phyloP scores from a whole-genome alignment of 2,113 vertebrate genomes.

The Xiphias gladius region DNA sequence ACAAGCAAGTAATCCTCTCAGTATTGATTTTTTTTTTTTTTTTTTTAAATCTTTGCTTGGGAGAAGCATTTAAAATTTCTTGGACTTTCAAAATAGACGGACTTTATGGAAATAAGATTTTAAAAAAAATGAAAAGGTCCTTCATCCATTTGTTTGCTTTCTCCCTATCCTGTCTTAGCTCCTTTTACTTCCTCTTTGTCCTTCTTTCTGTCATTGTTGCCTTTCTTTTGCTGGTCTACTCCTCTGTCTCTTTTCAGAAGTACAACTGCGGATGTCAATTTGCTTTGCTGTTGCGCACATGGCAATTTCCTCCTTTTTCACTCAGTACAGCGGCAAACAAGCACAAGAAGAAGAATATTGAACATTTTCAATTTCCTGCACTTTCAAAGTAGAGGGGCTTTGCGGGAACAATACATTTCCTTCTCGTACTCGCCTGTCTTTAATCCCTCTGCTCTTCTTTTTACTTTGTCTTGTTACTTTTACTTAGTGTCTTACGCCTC shows the following conservation, averaged over 20 bases:
- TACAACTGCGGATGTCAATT: not conserved
- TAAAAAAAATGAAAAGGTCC: not conserved
- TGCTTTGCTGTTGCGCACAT: not conserved
- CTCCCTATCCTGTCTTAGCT: not conserved
- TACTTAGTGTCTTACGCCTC: too few species aligned
- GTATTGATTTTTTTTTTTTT: not conserved
- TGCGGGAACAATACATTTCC: not conserved
- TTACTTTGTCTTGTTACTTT: not conserved
- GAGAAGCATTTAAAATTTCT: not conserved
- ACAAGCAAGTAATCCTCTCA: not conserved
- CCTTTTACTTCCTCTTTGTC: not conserved
- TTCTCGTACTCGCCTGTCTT: not conserved
- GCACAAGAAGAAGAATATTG: not conserved
- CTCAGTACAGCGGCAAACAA: conserved; percentile 3
- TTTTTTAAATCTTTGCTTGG: not conserved
- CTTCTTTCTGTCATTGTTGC: not conserved
- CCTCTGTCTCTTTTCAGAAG: not conserved
- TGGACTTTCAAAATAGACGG: not conserved
- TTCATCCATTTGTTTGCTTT: not conserved
- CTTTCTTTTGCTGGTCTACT: not conserved
- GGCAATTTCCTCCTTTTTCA: not conserved
- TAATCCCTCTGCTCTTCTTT: not conserved
- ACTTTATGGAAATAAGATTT: not conserved
- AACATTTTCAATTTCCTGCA: not conserved
- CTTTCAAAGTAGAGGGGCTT: not conserved